These are phyloP conservation scores for Margaritifera margaritifera DNA, from an alignment of 2,888 invertebrate genomes.

Conservation along the genomic window DNA sequence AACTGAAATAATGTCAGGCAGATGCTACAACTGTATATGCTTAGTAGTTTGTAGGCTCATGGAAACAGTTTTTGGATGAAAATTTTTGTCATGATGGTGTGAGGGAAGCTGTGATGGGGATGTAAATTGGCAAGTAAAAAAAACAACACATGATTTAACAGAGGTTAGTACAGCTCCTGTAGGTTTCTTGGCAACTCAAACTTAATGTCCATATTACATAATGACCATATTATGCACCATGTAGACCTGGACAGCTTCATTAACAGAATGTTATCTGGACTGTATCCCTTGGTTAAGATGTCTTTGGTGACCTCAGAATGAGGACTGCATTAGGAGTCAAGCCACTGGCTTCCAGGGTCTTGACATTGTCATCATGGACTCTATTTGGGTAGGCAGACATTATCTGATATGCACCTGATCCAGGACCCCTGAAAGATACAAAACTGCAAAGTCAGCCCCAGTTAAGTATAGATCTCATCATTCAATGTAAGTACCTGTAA, in stretches of 20 bases:
- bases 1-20: no score
- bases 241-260: not conserved
- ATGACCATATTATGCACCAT: not conserved
- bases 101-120: not conserved
- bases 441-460: no score
- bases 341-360: conserved; percentile 61
- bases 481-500: no score
- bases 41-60: not conserved
- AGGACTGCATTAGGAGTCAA: conserved; percentile 70
- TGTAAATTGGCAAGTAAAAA: no score
- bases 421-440: conserved; percentile 24
- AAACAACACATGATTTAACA: no score
- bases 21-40: not conserved
- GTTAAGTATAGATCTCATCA: no score
- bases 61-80: not conserved
- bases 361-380: conserved; percentile 52
- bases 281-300: not conserved
- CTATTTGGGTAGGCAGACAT: conserved; percentile 64
- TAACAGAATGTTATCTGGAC: not conserved
- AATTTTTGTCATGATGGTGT: not conserved
- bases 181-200: not conserved
- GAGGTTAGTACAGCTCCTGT: not conserved
- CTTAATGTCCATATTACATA: not conserved
- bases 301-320: conserved; percentile 51
- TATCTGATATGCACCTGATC: conserved; percentile 53